Base-by-base conservation (phyloP, 2,888 invertebrate genomes). In the Octonoba sinensis region DNA sequence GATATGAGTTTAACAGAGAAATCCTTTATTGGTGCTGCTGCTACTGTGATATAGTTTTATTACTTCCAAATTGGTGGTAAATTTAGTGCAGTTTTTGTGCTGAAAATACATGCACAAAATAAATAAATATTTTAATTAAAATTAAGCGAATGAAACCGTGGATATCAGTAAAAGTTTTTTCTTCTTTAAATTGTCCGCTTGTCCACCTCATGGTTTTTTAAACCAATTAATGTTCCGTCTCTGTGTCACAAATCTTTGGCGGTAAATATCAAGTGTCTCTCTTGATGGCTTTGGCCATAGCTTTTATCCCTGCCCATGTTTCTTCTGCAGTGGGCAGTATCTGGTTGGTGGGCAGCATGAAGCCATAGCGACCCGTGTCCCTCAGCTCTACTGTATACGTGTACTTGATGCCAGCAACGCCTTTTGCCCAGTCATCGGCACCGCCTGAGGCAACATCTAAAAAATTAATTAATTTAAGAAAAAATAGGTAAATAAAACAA, bases 381-480 rank as follows among this genome's bases (percentile, higher is more conserved):
- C 95, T 91, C 72, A 97, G 91, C 90, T 97, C 97, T 76, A 97
- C 91, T 0, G 96, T 96, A 89, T 94, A 97, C 1, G 96, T 89
- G 88, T 96, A 97, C 88, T 95, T 96, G 84, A 97, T 93, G 27
- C 92, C 92, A 12, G 93, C 92, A 56, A 91, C 90, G 0, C 94
- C 94, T 88, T 96, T 96, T 11, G 96, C 96, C 95, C 96, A 97
- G 88, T 97, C 85, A 86, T 94, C 93, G 0, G 93, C 92, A 86
- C 93, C 93, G 27, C 94, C 94, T 1, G 90, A 88, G 1, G 90
- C 89, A 0, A 88, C 85, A 84, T 90, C 90, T 90, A 85, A 8
- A 72, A 77, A 18, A 44, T 13, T 20, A 22, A 27, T n/a, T n/a
- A n/a, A n/a, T n/a, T n/a, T n/a, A n/a, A n/a, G n/a, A n/a, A n/a